These are phyloP conservation scores for Pammene fasciana DNA, from an alignment of 2,888 invertebrate genomes.

Conservation along the genomic window DNA sequence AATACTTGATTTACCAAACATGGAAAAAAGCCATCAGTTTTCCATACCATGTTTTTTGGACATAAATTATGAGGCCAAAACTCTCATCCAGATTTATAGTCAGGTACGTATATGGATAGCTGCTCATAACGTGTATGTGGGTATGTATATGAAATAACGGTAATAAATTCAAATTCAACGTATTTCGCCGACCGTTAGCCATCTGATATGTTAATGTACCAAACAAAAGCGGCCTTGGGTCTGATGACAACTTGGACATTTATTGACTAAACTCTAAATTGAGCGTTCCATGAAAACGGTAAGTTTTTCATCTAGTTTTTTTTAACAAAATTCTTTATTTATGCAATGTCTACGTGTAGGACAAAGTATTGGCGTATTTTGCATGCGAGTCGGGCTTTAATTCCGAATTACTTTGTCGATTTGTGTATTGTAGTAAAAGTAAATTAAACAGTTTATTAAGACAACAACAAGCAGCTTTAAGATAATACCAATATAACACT, in stretches of 20 bases:
- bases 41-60: slow-evolving; percentile 1
- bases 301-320: no score
- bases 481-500: no score
- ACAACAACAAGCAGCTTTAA: no score
- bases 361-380: no score
- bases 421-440: no score
- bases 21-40: slow-evolving; percentile 10
- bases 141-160: slow-evolving; percentile 47
- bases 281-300: no score
- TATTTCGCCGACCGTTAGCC: slow-evolving; percentile 20
- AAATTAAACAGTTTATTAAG: no score
- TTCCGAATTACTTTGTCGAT: no score
- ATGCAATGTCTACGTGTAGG: no score
- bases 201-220: slow-evolving; percentile 18
- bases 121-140: not conserved
- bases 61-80: not conserved
- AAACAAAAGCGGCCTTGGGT: slow-evolving; percentile 18
- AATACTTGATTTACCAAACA: not conserved
- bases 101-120: not conserved
- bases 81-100: slow-evolving; percentile 17
- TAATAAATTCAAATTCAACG: slow-evolving; percentile 51
- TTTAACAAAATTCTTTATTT: no score
- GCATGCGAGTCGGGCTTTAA: no score
- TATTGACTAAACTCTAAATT: not conserved
- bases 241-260: slow-evolving; percentile 10